These are phyloP conservation scores for Leptinotarsa undecemlineata DNA, from an alignment of 1,140 invertebrate genomes.

Conservation along the genomic window DNA sequence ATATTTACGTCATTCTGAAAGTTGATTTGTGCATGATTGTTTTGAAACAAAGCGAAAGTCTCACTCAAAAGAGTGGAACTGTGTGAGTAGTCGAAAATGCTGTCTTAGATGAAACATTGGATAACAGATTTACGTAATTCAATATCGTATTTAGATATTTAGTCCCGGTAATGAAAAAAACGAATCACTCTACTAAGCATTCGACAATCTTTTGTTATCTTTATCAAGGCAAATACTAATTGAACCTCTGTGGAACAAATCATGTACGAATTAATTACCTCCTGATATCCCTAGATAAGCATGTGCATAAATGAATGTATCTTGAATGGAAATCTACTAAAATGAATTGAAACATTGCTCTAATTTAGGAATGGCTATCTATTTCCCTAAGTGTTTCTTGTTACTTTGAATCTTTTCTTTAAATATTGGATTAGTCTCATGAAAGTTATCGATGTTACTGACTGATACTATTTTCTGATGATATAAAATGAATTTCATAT, in stretches of 20 bases:
- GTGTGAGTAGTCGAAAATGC: neutral
- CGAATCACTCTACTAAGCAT: too few species aligned
- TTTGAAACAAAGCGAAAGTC: too few species aligned
- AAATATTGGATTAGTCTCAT: neutral
- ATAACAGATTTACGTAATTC: too few species aligned
- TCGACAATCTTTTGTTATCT: too few species aligned
- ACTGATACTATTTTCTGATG: neutral
- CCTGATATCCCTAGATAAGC: slow-evolving; percentile 1
- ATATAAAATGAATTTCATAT: neutral
- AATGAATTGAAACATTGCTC: slow-evolving; percentile 6
- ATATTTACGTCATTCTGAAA: too few species aligned
- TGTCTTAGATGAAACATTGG: neutral
- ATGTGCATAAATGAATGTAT: slow-evolving; percentile 25
- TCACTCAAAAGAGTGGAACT: too few species aligned
- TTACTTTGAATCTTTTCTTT: neutral
- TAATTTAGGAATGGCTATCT: slow-evolving; percentile 30
- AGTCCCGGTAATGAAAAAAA: too few species aligned
- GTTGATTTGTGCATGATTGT: too few species aligned
- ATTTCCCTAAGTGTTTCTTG: neutral
- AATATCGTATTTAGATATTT: too few species aligned
- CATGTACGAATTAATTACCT: neutral
- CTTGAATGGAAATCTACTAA: slow-evolving; percentile 15
- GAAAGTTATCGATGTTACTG: neutral
- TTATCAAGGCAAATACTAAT: too few species aligned
- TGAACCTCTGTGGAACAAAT: too few species aligned